phyloP scores from a whole-genome alignment of 1,140 invertebrate species.

The Zaprionus lachaisei region DNA sequence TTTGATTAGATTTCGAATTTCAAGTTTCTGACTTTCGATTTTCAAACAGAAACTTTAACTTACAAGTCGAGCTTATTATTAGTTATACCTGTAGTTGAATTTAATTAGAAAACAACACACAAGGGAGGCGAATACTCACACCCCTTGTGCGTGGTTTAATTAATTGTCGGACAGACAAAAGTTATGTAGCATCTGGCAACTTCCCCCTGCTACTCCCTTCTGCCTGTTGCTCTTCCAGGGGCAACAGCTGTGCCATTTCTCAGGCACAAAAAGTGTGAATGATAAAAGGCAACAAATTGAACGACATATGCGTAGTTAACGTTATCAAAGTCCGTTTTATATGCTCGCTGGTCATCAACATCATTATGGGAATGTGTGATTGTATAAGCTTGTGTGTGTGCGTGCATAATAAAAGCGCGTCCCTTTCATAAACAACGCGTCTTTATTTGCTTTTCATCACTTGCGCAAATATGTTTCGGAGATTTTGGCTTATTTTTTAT shows the following conservation, averaged over 20 bases:
- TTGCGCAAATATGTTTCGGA: conserved; percentile 41
- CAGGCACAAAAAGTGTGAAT: conserved; percentile 48
- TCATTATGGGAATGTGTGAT: background rate
- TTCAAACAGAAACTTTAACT: background rate
- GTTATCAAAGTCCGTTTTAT: conserved; percentile 42
- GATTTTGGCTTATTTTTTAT: conserved; percentile 30
- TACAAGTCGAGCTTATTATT: conserved; percentile 4
- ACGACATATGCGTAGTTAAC: conserved; percentile 45
- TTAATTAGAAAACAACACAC: conserved; percentile 26
- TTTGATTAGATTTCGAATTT: conserved; percentile 55
- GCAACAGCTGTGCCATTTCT: conserved; percentile 68
- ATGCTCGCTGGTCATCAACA: conserved; percentile 20
- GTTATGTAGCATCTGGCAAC: background rate
- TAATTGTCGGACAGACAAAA: conserved; percentile 20
- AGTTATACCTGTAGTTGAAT: conserved; percentile 12
- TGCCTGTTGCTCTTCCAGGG: conserved; percentile 23
- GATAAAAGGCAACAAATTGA: conserved; percentile 58
- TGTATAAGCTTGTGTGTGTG: background rate
- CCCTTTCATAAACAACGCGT: conserved; percentile 26
- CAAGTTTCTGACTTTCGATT: conserved; percentile 26
- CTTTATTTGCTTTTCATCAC: conserved; percentile 48
- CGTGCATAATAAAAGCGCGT: conserved; percentile 13
- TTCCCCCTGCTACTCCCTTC: background rate
- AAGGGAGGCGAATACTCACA: background rate
- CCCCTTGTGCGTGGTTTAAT: conserved; percentile 18